Evolutionary conservation across 1,140 invertebrate genomes (phyloP), one percentile per base, ranked within the genome.

Genomic region (Ericerus pela): DNA sequence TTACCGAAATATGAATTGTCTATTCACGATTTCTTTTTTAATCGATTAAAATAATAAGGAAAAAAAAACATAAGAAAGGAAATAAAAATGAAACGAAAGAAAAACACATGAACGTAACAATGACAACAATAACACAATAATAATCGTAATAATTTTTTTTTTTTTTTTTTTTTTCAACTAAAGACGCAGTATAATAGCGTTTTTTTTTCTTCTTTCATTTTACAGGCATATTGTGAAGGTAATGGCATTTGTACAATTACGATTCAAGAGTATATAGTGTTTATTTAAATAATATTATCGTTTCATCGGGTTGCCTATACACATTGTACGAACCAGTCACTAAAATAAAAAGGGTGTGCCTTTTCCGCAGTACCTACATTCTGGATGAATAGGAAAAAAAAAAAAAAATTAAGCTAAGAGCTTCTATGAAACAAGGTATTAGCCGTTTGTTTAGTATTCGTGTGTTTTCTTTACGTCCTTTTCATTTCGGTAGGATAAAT

Each of bases 221-320:
- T 47, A 47, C 41, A 47, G 41, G 20, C 41, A 47, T 47, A 47
- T 47, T 47, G 41, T 47, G 41, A 14, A 47, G 41, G 41, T 47
- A 47, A 47, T 47, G 26, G 41, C 41, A 24, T 47, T n/a, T 47
- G 41, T 47, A 47, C 41, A 47, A 47, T 47, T 47, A 47, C 41
- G 41, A 24, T n/a, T n/a, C n/a, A n/a, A 18, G 41, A 47, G 41
- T 47, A 24, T 47, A 24, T 47, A 47, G 41, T 47, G 41, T 47
- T 47, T 47, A 47, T 47, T 47, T 47, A 47, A 47, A 47, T 47
- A 47, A 47, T 47, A 47, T 47, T 47, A 47, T 47, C 41, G 41
- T 47, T 47, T 47, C 41, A 47, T 47, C 41, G 41, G n/a, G 41
- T 47, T 24, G 41, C 41, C 41, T n/a, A 33, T 33, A 33, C 26